Base-by-base conservation (phyloP, 2,888 invertebrate genomes). In the Sarcophaga caerulescens region DNA sequence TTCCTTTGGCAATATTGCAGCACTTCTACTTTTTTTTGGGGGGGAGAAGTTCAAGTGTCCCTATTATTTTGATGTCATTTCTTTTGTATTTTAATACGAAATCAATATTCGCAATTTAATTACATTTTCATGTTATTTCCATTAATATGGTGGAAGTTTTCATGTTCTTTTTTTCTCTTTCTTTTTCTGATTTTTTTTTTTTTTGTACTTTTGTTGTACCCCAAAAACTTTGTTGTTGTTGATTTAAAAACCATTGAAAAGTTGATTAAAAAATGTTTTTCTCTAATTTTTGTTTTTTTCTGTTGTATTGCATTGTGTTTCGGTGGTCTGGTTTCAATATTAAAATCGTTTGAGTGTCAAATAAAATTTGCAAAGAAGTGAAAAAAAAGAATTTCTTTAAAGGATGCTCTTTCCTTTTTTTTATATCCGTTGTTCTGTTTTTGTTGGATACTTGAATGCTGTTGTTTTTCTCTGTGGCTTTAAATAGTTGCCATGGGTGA, bases 121-220 rank as follows among this genome's bases (percentile, higher is more conserved):
- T 73, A 47, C 73, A 66, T 74, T 74, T 66, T 74, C 80, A 73
- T 80, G 73, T 80, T 59, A 71, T 71, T 71, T 57, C 21, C 52
- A 63, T 52, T 35, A 79, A 19, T 73, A 17, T 73, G 66, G 4
- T 12, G 23, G 19, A 68, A 47, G 45, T 60, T 12, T 23, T 44
- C 14, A 21, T 45, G 57, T 59, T 11, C 14, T 73, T 71, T 14
- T n/a, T 47, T 4, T 47, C 47, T 52, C 17, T 17, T 14, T 14
- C 4, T 70, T 25, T 70, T 47, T 25, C 57, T 19, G n/a, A n/a
- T 21, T 69, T 59, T 23, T n/a, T 45, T 10, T 0, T 35, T 35
- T 35, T 35, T 35, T 1, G 35, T 35, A 35, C 35, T 35, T 35
- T 35, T 35, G 8, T 10, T 35, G 35, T 10, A 0, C 35, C 10